These are phyloP conservation scores for Alosa sapidissima DNA, from an alignment of 2,797 vertebrate genomes.

Conservation along the genomic window DNA sequence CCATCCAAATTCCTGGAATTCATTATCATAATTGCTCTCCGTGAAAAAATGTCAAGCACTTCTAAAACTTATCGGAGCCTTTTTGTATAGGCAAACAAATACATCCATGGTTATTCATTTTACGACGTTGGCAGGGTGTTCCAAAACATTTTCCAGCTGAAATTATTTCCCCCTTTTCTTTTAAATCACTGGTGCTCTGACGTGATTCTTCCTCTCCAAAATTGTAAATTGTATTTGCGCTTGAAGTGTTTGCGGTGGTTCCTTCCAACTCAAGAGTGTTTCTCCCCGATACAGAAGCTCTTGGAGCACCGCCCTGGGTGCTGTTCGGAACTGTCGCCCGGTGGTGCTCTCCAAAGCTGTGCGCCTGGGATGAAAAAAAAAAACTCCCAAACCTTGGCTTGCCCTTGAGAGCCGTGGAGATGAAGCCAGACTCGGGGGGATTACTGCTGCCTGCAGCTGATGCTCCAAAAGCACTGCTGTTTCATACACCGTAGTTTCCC, in stretches of 20 bases:
- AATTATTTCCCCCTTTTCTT: not conserved
- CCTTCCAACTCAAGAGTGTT: not conserved
- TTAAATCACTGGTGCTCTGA: not conserved
- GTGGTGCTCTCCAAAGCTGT: not conserved
- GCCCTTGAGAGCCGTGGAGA: not conserved
- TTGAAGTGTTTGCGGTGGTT: not conserved
- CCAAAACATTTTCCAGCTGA: not conserved
- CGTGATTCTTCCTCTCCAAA: not conserved
- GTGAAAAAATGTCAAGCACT: not conserved
- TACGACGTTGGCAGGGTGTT: not conserved
- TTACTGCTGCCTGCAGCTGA: too few relatives aligned
- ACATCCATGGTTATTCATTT: not conserved
- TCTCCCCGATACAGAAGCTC: not conserved
- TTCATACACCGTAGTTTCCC: too few relatives aligned
- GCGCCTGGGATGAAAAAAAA: not conserved
- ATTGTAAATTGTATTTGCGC: not conserved
- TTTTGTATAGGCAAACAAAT: not conserved
- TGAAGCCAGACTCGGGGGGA: not conserved
- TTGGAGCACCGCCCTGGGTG: not conserved
- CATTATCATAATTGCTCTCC: not conserved
- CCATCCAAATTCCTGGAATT: not conserved
- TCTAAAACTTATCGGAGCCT: not conserved
- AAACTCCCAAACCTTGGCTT: conserved; percentile 2
- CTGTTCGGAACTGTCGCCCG: not conserved
- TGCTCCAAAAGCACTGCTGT: too few relatives aligned